Base-by-base conservation (phyloP, 2,888 invertebrate species). In the Hipparchia sbordonii region DNA sequence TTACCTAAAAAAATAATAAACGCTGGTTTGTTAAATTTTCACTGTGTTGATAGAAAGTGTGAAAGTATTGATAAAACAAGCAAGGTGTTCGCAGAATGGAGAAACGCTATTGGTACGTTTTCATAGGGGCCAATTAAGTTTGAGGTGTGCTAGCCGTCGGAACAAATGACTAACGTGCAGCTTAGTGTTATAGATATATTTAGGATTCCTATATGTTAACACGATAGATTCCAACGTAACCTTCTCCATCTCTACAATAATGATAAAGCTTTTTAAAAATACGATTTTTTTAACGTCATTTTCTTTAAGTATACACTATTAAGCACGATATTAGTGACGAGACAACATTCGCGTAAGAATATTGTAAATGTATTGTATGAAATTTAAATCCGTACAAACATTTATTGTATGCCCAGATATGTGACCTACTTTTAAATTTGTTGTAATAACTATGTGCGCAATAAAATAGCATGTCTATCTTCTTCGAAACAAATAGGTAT, bases 1-100 rank as follows among this genome's bases (percentile, higher is more conserved):
- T 6, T 39, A 54, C 48, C 45, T 66, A 54, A 45, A 54, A 12
- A 52, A 39, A 12, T 59, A 57, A 57, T 56, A 23, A 33, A 67
- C 54, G 48, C 52, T 48, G 12, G 5, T 56, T 23, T 68, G 60
- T 9, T 62, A 33, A 54, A 70, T 71, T 67, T 69, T 46, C 72
- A 73, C 68, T 66, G 72, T 67, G 72, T 72, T 70, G 72, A 69
- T 74, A 52, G 67, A 63, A 88, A 85, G 90, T 91, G 91, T 88
- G 82, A 89, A 87, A 80, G 73, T 92, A 92, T 92, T 85, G 92
- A 92, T 86, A 87, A 90, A 92, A 92, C 92, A 88, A 83, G 78
- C 80, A 75, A 85, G 85, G 83, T 84, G 85, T 85, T 84, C 79
- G 78, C 80, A 76, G 80, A 78, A 74, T 56, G 71, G 71, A 70